Evolutionary conservation across 2,797 vertebrate genomes (phyloP).

Genomic region (Poeciliopsis presidionis): DNA sequence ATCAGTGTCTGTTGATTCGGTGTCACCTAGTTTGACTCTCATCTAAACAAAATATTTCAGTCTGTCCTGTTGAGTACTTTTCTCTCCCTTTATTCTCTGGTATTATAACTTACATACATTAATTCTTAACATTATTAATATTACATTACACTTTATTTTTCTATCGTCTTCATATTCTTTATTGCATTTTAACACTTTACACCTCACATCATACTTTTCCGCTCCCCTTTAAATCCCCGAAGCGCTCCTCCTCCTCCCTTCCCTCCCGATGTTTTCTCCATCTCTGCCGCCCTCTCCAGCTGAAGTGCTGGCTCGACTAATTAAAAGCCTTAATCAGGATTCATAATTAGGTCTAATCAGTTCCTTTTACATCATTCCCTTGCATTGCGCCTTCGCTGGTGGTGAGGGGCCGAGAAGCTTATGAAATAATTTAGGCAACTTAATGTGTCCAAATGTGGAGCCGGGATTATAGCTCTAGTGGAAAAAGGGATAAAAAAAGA

Average conservation of each 20-base stretch:
- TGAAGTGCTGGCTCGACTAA: constrained; percentile 82
- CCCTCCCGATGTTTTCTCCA: constrained; percentile 61
- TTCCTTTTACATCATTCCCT: constrained; percentile 81
- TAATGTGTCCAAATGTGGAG: constrained; percentile 71
- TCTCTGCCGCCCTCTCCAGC: constrained; percentile 76
- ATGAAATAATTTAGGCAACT: constrained; percentile 78
- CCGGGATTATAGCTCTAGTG: constrained; percentile 58
- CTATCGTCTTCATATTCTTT: constrained; percentile 5
- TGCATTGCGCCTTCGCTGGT: constrained; percentile 73
- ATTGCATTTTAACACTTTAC: constrained; percentile 8
- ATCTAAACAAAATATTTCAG: neutral
- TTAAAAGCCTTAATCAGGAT: constrained; percentile 88
- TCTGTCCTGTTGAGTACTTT: neutral
- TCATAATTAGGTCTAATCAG: constrained; percentile 86
- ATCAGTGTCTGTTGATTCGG: neutral
- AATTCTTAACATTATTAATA: constrained; percentile 7
- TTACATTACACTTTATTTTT: neutral
- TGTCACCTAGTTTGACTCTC: neutral
- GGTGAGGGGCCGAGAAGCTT: constrained; percentile 76
- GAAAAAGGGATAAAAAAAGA: constrained; percentile 6
- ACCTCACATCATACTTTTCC: constrained; percentile 33
- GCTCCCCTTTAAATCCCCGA: constrained; percentile 21
- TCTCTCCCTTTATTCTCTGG: neutral
- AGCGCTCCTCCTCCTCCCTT: constrained; percentile 2
- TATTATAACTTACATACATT: neutral